Conservation (phyloP, 2,113 vertebrate species). For the Laterallus jamaicensis region DNA sequence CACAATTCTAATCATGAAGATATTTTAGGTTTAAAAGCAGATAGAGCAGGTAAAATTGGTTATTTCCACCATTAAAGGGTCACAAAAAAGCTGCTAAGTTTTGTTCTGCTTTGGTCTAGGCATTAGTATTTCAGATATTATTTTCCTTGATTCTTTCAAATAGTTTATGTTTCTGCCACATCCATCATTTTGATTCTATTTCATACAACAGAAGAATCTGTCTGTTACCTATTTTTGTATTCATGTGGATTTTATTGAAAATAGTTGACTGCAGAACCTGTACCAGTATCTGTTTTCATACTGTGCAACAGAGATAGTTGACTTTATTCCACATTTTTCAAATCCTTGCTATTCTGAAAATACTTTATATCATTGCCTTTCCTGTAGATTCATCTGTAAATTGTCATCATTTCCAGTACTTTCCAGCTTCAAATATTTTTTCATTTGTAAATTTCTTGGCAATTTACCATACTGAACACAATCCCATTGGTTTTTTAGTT, state of each 20-base stretch:
- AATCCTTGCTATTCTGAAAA: neutral
- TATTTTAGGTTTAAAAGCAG: neutral
- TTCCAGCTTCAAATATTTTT: neutral
- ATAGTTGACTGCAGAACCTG: neutral
- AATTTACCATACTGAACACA: neutral
- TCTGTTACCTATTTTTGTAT: neutral
- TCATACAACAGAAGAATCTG: neutral
- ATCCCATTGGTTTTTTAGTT: neutral
- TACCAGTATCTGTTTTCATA: neutral
- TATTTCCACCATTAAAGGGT: neutral
- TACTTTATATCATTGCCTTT: neutral
- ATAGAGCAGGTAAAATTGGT: neutral
- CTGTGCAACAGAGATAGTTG: neutral
- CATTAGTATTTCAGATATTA: neutral
- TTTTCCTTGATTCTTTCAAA: neutral
- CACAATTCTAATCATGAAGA: neutral
- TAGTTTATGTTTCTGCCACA: neutral
- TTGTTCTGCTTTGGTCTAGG: neutral
- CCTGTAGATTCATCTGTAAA: neutral
- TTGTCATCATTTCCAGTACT: neutral
- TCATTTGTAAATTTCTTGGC: neutral
- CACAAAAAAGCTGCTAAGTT: neutral
- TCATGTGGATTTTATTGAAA: neutral
- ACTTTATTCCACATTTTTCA: neutral
- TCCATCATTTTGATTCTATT: neutral